phyloP scores from a whole-genome alignment of 2,888 invertebrate species.

The Nomada lathburiana region DNA sequence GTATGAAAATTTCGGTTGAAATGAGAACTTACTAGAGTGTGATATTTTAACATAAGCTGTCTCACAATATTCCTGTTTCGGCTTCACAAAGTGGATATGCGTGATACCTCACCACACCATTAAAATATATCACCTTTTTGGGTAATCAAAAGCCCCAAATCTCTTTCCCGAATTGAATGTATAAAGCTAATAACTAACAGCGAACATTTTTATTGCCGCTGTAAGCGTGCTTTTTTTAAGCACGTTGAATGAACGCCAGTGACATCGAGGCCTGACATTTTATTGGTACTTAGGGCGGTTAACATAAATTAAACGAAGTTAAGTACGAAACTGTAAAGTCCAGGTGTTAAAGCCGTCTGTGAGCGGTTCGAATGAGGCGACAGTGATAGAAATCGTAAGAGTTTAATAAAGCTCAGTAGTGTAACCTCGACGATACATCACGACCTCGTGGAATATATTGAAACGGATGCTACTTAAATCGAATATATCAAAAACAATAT shows the following conservation, averaged over 20 bases:
- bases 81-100: conserved; percentile 34
- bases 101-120: conserved; percentile 59
- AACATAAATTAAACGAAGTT: conserved; percentile 28
- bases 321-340: neutral
- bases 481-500: neutral
- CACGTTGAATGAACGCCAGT: neutral
- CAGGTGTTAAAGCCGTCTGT: neutral
- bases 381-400: conserved; percentile 1
- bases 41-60: neutral
- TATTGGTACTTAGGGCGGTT: conserved; percentile 6
- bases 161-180: neutral
- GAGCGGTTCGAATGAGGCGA: neutral
- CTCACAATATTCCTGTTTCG: conserved; percentile 44
- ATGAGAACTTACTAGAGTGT: neutral
- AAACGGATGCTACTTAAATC: neutral
- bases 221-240: neutral
- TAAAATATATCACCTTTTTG: conserved; percentile 42
- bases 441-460: neutral
- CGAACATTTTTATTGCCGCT: conserved; percentile 16
- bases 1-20: neutral
- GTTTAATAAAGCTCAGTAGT: conserved; percentile 20
- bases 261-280: conserved; percentile 13
- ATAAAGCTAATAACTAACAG: conserved; percentile 20
- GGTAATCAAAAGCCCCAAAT: conserved; percentile 6
- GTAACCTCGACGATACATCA: neutral